Conservation (phyloP, 2,113 vertebrate species). For the Phylloscopus whistleri region DNA sequence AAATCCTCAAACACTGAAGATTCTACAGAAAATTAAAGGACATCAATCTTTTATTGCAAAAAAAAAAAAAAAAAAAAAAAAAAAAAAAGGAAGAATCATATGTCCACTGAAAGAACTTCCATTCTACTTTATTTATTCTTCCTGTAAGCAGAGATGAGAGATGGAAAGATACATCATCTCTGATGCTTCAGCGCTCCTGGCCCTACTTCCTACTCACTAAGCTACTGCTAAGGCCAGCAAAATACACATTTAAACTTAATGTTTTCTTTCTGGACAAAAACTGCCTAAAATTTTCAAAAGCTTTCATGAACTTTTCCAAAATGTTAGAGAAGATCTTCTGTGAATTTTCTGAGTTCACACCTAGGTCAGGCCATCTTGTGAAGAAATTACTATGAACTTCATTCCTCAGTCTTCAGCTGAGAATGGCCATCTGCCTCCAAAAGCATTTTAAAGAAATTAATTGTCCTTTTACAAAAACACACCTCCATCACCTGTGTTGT, state of each 20-base stretch:
- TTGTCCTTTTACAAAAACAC: neutral
- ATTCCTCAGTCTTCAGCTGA: neutral
- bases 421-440: neutral
- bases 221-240: neutral
- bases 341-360: neutral
- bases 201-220: neutral
- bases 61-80: neutral
- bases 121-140: neutral
- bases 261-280: neutral
- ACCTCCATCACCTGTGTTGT: accelerated
- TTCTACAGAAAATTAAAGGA: neutral
- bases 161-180: neutral
- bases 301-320: neutral
- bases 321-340: neutral
- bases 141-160: neutral
- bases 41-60: neutral
- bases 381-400: neutral
- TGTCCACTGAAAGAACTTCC: neutral
- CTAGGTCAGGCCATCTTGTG: neutral
- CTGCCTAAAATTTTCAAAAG: neutral
- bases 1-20: neutral
- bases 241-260: neutral
- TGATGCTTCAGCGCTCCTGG: neutral
- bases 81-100: neutral
- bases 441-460: neutral